Base-by-base conservation (phyloP, 2,113 vertebrate genomes). In the Proteles cristata region DNA sequence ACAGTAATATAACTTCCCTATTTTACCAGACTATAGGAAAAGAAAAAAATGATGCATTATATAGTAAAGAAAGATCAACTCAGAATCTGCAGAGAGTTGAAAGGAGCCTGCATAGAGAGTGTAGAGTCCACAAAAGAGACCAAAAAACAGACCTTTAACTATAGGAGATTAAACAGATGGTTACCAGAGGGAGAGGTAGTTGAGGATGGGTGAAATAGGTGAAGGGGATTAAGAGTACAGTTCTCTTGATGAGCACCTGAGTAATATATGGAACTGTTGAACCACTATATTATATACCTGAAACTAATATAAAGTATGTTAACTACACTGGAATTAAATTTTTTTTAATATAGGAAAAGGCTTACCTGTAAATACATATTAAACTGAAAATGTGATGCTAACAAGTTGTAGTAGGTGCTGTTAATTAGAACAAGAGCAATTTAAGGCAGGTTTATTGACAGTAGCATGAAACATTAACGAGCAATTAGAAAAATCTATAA, bases 21-120 rank as follows among this genome's bases (percentile, higher is more conserved):
- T 96, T 81, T 88, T 81, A 92, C 9, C n/a, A 77, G 14, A 76
- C 25, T 81, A 2, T 80, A 89, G 55, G 55, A 94, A 66, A 80
- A 25, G 21, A 48, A 77, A 69, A 33, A 88, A 79, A 5, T 85
- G 50, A 65, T 84, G 26, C 23, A 63, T 79, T 95, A 31, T 77
- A 33, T 88, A 61, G 35, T 73, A 15, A 85, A 91, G 71, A 48
- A 84, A 95, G 91, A 96, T 84, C 48, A 94, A 71, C 45, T 19
- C 16, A 33, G 82, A 73, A 53, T 94, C 53, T 53, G 31, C 63
- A 94, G 31, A 77, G 35, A 96, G 33, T 35, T 39, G 31, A 92
- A 96, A 65, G 65, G 35, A 83, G 21, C 45, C 69, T 83, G 68
- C 68, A 65, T 11, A 88, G 50, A 88, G n/a, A 11, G 28, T 50